These are phyloP conservation scores for Podiceps cristatus DNA, from an alignment of 2,113 vertebrate species.

Conservation along the genomic window DNA sequence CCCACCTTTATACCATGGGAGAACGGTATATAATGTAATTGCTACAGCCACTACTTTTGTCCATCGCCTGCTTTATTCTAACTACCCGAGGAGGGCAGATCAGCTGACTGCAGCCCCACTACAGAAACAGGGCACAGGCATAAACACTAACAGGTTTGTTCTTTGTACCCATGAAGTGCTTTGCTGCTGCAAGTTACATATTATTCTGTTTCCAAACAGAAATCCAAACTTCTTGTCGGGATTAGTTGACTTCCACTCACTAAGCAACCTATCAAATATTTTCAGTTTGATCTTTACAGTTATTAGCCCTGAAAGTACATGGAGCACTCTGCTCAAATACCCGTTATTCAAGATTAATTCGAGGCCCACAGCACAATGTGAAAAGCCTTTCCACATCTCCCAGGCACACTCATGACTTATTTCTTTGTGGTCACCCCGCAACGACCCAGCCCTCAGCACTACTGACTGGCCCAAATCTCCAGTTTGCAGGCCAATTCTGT, in stretches of 20 bases:
- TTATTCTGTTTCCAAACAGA: neutral
- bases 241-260: neutral
- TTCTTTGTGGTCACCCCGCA: neutral
- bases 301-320: neutral
- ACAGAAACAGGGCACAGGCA: neutral
- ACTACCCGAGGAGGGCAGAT: neutral
- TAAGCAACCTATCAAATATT: neutral
- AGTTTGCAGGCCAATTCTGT: neutral
- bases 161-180: neutral
- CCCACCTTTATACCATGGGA: neutral
- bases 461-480: neutral
- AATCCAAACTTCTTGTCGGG: neutral
- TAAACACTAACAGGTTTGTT: neutral
- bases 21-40: neutral
- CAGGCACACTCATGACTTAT: neutral
- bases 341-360: neutral
- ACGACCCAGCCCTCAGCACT: neutral
- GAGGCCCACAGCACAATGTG: neutral
- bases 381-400: neutral
- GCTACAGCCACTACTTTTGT: neutral
- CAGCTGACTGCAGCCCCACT: neutral
- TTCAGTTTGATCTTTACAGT: neutral
- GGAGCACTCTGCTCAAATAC: neutral
- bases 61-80: neutral
- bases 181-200: neutral